Conservation (phyloP, 2,888 invertebrate genomes). For the Homarus gammarus region DNA sequence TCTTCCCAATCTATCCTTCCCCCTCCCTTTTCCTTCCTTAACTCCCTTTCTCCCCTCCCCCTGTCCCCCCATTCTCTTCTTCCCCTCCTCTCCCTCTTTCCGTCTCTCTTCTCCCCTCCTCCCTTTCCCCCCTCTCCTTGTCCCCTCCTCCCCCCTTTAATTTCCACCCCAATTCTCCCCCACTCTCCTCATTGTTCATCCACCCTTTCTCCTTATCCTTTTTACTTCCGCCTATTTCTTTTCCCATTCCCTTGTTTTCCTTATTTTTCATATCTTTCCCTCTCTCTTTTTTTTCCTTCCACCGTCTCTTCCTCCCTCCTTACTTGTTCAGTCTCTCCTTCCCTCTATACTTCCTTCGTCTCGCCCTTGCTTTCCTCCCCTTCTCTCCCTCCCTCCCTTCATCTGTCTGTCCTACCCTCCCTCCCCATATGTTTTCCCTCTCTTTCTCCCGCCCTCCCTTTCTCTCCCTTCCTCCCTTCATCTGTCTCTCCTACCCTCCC, state of each 20-base stretch:
- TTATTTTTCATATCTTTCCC: background rate
- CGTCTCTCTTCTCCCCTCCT: background rate
- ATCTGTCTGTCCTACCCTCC: background rate
- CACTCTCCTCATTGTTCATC: too few relatives aligned
- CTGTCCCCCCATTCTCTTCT: background rate
- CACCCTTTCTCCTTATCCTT: background rate
- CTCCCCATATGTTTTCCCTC: constrained; percentile 6
- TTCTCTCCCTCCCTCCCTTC: background rate
- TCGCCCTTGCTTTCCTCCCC: too few relatives aligned
- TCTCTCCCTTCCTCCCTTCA: constrained; percentile 15
- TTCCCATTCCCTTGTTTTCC: too few relatives aligned
- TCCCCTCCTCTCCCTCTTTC: background rate
- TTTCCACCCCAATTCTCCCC: too few relatives aligned
- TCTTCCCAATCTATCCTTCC: background rate
- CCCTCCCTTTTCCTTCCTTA: background rate
- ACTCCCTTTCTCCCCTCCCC: background rate
- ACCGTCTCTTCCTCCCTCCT: too few relatives aligned
- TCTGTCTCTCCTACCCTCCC: constrained; percentile 4
- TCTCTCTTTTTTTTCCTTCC: too few relatives aligned
- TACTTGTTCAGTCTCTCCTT: too few relatives aligned
- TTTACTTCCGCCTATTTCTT: background rate
- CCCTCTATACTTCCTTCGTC: too few relatives aligned
- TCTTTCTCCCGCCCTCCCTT: constrained; percentile 43
- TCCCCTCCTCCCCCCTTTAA: too few relatives aligned
- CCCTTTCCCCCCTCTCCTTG: background rate